A percentile compares a stretch with the other conserved stretches of the same genome.
phyloP scores from a whole-genome alignment of 1,140 invertebrate species.

The Sycobia sp. region DNA sequence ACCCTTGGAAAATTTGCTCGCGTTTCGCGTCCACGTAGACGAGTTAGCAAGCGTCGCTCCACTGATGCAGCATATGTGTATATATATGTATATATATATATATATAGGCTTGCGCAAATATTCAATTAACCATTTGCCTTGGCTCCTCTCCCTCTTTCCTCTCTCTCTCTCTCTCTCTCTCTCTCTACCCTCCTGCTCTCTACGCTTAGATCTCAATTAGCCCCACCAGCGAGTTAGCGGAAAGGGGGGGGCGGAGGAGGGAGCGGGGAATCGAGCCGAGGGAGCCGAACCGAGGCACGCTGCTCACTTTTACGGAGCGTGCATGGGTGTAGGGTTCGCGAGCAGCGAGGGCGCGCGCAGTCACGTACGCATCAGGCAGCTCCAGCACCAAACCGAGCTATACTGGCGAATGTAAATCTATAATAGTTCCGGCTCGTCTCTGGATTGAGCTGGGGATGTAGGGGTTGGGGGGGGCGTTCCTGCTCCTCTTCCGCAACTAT shows the following conservation, averaged over 20 bases:
- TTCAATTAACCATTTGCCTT: constrained; percentile 24
- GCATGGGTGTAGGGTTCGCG: no score
- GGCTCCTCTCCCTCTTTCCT: no score
- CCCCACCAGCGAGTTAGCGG: neutral
- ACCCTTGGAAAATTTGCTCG: constrained; percentile 8
- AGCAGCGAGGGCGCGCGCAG: no score
- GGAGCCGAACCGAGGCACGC: constrained; percentile 5
- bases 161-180: no score
- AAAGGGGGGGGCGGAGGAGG: neutral
- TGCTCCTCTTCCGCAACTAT: constrained; percentile 33
- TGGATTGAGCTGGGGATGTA: no score
- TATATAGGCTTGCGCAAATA: constrained; percentile 17
- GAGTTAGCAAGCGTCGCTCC: neutral
- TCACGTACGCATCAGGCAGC: no score
- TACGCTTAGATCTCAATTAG: constrained; percentile 33
- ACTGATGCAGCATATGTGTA: no score
- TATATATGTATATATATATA: no score
- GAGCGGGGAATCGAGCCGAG: neutral
- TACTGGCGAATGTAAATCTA: constrained; percentile 27
- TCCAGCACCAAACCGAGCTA: no score
- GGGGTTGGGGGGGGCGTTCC: neutral
- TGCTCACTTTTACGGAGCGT: constrained; percentile 3
- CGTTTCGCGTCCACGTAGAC: no score
- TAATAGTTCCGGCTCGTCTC: constrained; percentile 12
- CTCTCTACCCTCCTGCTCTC: no score